Evolutionary conservation across 2,888 invertebrate species (phyloP), one percentile per base, ranked within the genome.

Genomic region (Heterodera filipjevi): DNA sequence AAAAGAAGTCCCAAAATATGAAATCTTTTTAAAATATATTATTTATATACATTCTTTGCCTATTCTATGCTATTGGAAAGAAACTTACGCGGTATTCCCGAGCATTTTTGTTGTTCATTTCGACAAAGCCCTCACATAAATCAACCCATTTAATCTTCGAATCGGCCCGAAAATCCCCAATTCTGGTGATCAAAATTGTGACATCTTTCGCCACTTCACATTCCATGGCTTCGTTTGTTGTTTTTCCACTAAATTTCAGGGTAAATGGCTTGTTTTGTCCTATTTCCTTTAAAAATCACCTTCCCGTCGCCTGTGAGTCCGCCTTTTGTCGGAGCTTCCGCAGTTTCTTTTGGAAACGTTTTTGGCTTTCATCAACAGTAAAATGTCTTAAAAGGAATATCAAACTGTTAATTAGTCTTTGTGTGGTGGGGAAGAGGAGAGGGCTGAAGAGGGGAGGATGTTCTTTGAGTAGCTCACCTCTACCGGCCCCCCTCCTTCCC

Each of bases 371-470:
- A 19, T 93, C 93, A 32, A 94, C 93, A 0, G 93, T 90, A 86
- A 94, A 93, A 85, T 97, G 93, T 66, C 93, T 91, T 89, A 95
- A 97, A 77, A 95, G 90, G 90, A 98, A 97, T n/a, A 96, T 90
- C 33, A 92, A 90, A 77, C n/a, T n/a, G n/a, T n/a, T n/a, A n/a
- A n/a, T n/a, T n/a, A n/a, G n/a, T n/a, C n/a, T n/a, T n/a, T n/a
- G n/a, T n/a, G n/a, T n/a, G n/a, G n/a, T n/a, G n/a, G n/a, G n/a
- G n/a, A n/a, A n/a, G n/a, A n/a, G n/a, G n/a, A n/a, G n/a, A n/a
- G n/a, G n/a, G n/a, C n/a, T n/a, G n/a, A n/a, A n/a, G n/a, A n/a
- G n/a, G n/a, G n/a, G n/a, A n/a, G n/a, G n/a, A n/a, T n/a, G n/a
- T 93, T 92, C 87, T 95, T 94, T 22, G 44, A 49, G n/a, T n/a